phyloP scores from a whole-genome alignment of 2,888 invertebrate species.

The Linnaemya tessellans region DNA sequence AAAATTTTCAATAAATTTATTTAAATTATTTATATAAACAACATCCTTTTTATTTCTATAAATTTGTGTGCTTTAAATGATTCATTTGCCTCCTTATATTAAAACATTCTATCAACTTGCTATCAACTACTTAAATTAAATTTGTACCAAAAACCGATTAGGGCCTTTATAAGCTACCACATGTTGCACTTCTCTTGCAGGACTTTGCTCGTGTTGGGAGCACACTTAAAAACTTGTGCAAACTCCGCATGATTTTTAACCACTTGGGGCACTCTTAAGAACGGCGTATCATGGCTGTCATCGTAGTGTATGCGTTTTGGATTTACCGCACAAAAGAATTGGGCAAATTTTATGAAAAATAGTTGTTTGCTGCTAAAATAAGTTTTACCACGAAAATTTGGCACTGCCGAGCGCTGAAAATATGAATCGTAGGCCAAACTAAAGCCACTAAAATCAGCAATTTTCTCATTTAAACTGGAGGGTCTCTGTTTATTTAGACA shows the following conservation, averaged over 20 bases:
- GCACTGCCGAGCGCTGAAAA: slow-evolving; percentile 22
- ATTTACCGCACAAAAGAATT: slow-evolving; percentile 73
- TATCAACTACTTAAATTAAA: not conserved
- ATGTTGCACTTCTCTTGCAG: slow-evolving; percentile 52
- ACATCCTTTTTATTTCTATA: no score
- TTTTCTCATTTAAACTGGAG: slow-evolving; percentile 73
- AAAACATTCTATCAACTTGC: not conserved
- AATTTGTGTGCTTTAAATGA: no score
- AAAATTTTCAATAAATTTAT: not conserved
- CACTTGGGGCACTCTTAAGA: slow-evolving; percentile 68
- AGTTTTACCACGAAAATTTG: slow-evolving; percentile 4
- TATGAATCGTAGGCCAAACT: slow-evolving; percentile 74
- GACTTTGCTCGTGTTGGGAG: not conserved
- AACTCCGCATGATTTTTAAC: slow-evolving; percentile 73
- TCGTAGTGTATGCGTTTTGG: slow-evolving; percentile 65
- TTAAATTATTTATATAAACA: no score
- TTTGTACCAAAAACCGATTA: slow-evolving; percentile 24
- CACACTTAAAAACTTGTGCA: slow-evolving; percentile 70
- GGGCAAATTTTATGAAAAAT: slow-evolving; percentile 75
- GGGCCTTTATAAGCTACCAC: slow-evolving; percentile 29
- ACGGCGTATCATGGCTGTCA: slow-evolving; percentile 72
- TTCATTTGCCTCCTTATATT: not conserved
- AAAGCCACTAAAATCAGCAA: slow-evolving; percentile 75
- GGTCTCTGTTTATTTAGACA: slow-evolving; percentile 69
- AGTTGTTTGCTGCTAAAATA: slow-evolving; percentile 62